Evolutionary conservation across 2,797 vertebrate genomes (phyloP).

Genomic region (Leuciscus waleckii): DNA sequence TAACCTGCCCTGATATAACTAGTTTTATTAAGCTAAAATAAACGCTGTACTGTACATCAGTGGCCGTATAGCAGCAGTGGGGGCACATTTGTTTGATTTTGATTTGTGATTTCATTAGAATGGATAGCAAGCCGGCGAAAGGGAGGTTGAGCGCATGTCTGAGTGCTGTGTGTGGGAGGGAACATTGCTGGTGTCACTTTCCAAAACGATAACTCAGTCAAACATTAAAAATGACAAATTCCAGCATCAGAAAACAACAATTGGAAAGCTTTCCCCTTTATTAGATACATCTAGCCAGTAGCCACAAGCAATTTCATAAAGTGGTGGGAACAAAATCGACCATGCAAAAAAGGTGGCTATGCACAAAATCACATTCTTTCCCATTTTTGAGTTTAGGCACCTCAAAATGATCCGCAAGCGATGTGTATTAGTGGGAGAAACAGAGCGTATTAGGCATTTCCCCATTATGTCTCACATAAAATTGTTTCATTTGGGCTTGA

Average conservation of each 20-base stretch:
- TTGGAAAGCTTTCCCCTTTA: not conserved
- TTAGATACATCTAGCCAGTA: constrained; percentile 4
- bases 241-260: not conserved
- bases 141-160: not conserved
- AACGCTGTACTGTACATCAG: not conserved
- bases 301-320: constrained; percentile 16
- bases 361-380: constrained; percentile 10
- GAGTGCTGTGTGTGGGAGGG: not conserved
- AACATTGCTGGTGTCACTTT: not conserved
- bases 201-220: constrained; percentile 17
- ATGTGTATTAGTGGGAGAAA: constrained; percentile 26
- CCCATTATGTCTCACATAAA: constrained; percentile 13
- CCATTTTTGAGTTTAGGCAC: constrained; percentile 14
- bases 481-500: constrained; percentile 40
- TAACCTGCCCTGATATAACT: not conserved
- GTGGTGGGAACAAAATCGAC: constrained; percentile 4
- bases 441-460: constrained; percentile 14
- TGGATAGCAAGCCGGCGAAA: not conserved
- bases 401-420: constrained; percentile 10
- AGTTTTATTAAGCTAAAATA: not conserved
- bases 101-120: not conserved
- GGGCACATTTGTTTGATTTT: not conserved
- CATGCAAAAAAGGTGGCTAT: not conserved
- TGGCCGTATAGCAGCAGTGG: too few species aligned
- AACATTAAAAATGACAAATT: constrained; percentile 9